Percentiles rank a stretch among this genome's conserved stretches.
phyloP scores from a whole-genome alignment of 2,113 vertebrate species.

The Stigmatopora nigra region DNA sequence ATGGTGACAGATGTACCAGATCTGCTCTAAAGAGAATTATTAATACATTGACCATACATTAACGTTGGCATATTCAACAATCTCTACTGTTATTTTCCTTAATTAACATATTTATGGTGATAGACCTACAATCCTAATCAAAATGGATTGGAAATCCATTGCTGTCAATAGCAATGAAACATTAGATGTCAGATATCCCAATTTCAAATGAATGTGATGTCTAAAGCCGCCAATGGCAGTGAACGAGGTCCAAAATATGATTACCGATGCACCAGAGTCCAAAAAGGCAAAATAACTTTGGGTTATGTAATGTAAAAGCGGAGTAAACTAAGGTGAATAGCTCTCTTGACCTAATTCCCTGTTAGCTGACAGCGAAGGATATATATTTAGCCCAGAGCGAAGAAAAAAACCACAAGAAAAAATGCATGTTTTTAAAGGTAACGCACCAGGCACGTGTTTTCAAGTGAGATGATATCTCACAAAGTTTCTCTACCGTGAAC shows the following conservation, averaged over 20 bases:
- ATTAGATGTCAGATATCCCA: too few species aligned
- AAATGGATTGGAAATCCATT: too few species aligned
- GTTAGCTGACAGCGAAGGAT: constrained; percentile 32
- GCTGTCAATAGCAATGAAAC: too few species aligned
- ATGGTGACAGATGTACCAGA: too few species aligned
- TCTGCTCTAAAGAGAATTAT: too few species aligned
- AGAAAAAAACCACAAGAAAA: constrained; percentile 7
- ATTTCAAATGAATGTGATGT: too few species aligned
- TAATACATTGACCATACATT: too few species aligned
- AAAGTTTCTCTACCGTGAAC: constrained; percentile 9
- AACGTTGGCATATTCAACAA: too few species aligned
- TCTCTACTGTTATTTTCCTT: too few species aligned
- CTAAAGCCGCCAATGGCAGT: too few species aligned
- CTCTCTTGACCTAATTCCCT: constrained; percentile 59
- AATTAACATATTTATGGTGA: too few species aligned
- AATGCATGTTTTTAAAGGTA: neutral
- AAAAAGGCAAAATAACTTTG: constrained; percentile 28
- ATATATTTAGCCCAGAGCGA: constrained; percentile 46
- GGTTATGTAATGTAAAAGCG: constrained; percentile 38
- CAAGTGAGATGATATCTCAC: neutral
- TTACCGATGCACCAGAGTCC: constrained; percentile 27
- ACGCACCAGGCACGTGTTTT: neutral
- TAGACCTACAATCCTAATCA: too few species aligned
- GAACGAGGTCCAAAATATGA: constrained; percentile 6
- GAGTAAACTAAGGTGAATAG: constrained; percentile 46